Evolutionary conservation across 2,113 vertebrate genomes (phyloP), one percentile per base, ranked within the genome.

Genomic region (Petaurus breviceps): DNA sequence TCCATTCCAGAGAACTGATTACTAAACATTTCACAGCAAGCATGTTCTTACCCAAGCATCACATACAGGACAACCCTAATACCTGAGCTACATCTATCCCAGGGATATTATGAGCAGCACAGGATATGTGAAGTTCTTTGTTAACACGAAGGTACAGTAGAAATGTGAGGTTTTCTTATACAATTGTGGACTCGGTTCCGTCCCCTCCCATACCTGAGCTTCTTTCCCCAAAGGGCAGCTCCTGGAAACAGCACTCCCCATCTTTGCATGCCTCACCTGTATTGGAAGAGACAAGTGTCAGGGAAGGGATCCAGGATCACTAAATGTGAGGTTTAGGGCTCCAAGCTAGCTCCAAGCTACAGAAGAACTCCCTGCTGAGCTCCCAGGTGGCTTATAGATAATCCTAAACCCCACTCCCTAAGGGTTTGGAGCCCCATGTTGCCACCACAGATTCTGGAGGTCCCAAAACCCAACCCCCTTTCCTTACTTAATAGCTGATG

Each of bases 201-300:
- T 37, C 31, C 31, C 61, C 31, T 16, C 53, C 55, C 96, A 5
- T 55, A 97, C 97, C 96, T 97, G 97, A 23, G 16, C 55, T 68
- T 26, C n/a, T 2, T 0, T 93, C 68, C 0, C 2, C 37, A 14
- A 92, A 93, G 0, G 97, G 95, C 0, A 0, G 94, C 37, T 96
- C 95, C 91, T 96, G 84, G 26, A 94, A 96, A 54, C 96, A 94
- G 95, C 95, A 97, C 14, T 11, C 22, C 0, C 43, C 0, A 22
- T 52, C 4, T 10, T 47, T 6, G 8, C 96, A 98, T 43, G 93
- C n/a, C 46, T 37, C 93, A 3, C 55, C 97, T 97, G 94, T 51
- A 26, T 77, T 91, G 49, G 16, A 92, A 90, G 92, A 2, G 0
- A 11, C 51, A 61, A 92, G n/a, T 43, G 16, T 7, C 5, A 84